Base-by-base conservation (phyloP, 2,113 vertebrate species). In the Aldabrachelys gigantea region DNA sequence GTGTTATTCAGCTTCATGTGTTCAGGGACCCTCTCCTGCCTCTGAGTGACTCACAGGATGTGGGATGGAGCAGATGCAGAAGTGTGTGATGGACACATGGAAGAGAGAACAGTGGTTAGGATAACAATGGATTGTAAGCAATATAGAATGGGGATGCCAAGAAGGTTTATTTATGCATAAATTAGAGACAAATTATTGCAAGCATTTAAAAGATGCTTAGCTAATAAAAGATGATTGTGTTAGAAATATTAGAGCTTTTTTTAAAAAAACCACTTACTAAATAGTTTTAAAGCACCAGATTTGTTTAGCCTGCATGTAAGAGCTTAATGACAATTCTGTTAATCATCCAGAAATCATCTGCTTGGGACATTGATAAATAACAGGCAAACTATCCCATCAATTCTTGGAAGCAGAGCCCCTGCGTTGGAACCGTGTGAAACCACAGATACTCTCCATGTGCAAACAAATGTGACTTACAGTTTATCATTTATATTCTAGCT, bases 391-490 rank as follows among this genome's bases (percentile, higher is more conserved):
- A 80, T 76, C 50, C 84, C 41, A 44, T 29, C 72, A 53, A 69
- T 85, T 95, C 94, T 94, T 90, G 96, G 97, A 96, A 97, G 85
- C 72, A 82, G 82, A 93, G 76, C 38, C 91, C 50, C 79, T 86
- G 78, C 80, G 94, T 72, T 87, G 92, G 94, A 95, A 90, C 94
- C 93, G 87, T 76, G 90, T 90, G 91, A 87, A 92, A 89, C 78
- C 91, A 89, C 62, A 88, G 89, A 95, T 29, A 82, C 56, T 96
- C 14, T 88, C 94, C 90, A 52, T 89, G 84, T 95, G 94, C 85
- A 95, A 96, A 90, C 89, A 96, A 94, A 89, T 94, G 86, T 89
- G 87, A 91, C 94, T 93, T 95, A 90, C 44, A 94, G 96, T 95
- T 95, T 96, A 95, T 96, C 92, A 82, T 90, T 96, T 94, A 91